Conservation (phyloP, 2,797 vertebrate species). For the Brachyrhaphis roseni region DNA sequence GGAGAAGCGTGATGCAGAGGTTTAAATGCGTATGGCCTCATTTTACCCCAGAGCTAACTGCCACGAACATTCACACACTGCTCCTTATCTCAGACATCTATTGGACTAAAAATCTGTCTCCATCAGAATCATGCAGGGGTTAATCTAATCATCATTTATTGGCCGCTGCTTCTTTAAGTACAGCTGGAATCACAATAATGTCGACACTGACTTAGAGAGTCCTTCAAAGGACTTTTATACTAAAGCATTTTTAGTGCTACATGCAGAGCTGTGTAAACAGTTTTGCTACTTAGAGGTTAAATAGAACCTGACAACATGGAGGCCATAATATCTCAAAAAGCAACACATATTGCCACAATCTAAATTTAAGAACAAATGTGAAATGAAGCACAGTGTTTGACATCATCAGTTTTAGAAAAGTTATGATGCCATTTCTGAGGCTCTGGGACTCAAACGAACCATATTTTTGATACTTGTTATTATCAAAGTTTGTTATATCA, state of each 20-base stretch:
- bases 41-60: conserved; percentile 8
- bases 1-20: conserved; percentile 23
- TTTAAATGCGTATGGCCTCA: conserved; percentile 14
- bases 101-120: background rate
- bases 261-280: background rate
- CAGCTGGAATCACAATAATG: background rate
- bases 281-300: background rate
- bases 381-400: background rate
- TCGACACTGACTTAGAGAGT: background rate
- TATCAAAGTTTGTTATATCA: too few relatives aligned
- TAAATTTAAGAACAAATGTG: background rate
- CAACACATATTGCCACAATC: background rate
- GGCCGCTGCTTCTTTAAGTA: background rate
- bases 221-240: background rate
- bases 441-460: background rate
- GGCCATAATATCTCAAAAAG: background rate
- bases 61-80: background rate
- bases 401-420: background rate
- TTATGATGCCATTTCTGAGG: background rate
- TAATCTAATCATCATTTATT: background rate
- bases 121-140: background rate
- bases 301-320: background rate
- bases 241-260: background rate
- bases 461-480: background rate
- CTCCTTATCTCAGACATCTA: background rate